A percentile compares a stretch with the other conserved stretches of the same genome.
Evolutionary conservation across 2,797 vertebrate genomes (phyloP).

Genomic region (Pyrocephalus nanus): DNA sequence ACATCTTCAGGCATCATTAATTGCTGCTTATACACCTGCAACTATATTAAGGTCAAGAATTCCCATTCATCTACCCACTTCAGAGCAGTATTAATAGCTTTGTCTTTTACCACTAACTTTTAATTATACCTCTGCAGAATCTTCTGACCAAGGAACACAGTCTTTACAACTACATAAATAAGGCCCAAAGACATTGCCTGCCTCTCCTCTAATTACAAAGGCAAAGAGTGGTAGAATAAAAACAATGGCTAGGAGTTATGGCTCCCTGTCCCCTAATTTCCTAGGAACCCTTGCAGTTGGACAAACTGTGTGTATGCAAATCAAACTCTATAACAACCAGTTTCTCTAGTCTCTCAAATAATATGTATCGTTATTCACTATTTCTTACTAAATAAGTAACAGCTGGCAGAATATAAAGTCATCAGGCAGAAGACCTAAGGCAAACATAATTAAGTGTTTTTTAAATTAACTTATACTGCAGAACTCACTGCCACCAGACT

Average conservation of each 20-base stretch:
- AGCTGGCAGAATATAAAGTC: constrained; percentile 4
- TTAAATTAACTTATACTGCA: neutral
- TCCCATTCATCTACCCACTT: neutral
- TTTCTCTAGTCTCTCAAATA: neutral
- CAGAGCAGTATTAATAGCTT: neutral
- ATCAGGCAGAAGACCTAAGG: constrained; percentile 20
- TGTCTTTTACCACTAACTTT: constrained; percentile 24
- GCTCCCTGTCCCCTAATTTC: neutral
- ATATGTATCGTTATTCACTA: neutral
- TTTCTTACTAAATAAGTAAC: constrained; percentile 8
- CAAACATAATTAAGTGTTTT: neutral
- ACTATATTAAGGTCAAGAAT: neutral
- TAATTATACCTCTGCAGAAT: neutral
- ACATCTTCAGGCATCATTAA: constrained; percentile 25
- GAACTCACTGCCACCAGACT: neutral
- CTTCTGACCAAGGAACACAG: neutral
- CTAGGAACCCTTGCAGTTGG: neutral
- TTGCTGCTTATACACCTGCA: constrained; percentile 3
- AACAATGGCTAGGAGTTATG: neutral
- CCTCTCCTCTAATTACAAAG: neutral
- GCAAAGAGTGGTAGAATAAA: neutral
- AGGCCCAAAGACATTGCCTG: neutral
- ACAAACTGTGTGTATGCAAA: neutral
- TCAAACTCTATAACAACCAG: neutral
- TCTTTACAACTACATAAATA: constrained; percentile 17